Base-by-base conservation (phyloP, 1,140 invertebrate species). In the Lerema accius region DNA sequence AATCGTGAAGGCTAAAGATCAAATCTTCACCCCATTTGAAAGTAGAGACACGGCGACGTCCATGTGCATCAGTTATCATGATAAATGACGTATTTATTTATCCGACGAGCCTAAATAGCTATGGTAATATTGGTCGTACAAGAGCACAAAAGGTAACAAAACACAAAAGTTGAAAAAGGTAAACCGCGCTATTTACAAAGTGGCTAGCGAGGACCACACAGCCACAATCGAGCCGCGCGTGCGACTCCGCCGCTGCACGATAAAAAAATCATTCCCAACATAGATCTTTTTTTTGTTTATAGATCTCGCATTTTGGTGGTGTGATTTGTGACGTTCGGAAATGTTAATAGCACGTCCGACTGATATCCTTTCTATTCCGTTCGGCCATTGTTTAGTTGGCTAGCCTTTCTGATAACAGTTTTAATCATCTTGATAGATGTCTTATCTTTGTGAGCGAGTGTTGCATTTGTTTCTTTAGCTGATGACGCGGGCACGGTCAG, bases 51-150 rank as follows among this genome's bases (percentile, higher is more conserved):
- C 69, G 73, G 71, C 65, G 76, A 82, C 78, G 80, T 82, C 77
- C 76, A 76, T 84, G 84, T 74, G 82, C 86, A 85, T 89, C 81
- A 82, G 84, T 84, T 90, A 86, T 87, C 84, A 86, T 90, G 88
- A 90, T 90, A 90, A 90, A 90, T 90, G 86, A 88, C 85, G 79
- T 90, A 90, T 90, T 90, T 90, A 89, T 90, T 89, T 90, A 90
- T 90, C 84, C 82, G 84, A 87, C 83, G 85, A 85, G 79, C 86
- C 81, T 90, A 90, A 90, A 90, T 90, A 88, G 88, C 88, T 90
- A 87, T 89, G 86, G 88, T 90, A 90, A 89, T 90, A 90, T 90
- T 90, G 88, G 84, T 80, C 80, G 81, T 90, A 90, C 85, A 89
- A 90, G 82, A 84, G 85, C 85, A 89, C 88, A 90, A 90, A 90